Evolutionary conservation across 2,113 vertebrate species (phyloP), one percentile per base, ranked within the genome.

Genomic region (Oncorhynchus tshawytscha): DNA sequence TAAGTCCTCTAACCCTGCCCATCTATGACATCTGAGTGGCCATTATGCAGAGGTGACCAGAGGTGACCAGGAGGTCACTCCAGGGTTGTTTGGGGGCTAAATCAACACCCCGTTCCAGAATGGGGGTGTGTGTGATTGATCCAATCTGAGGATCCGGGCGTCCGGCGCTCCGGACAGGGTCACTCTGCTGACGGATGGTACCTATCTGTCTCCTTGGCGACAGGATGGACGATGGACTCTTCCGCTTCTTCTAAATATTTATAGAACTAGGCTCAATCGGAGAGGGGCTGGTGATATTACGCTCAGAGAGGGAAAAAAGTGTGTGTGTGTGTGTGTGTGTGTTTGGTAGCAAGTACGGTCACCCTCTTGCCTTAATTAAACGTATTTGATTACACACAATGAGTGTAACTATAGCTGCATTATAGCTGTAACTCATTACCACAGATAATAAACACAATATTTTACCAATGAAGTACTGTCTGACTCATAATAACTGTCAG

Each of bases 211-310:
- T 91, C 87, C 84, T 74, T 84, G 80, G 85, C 86, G 89, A 91
- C 90, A 90, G 87, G 68, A 82, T 62, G 85, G 82, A 86, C 85
- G 84, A 49, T 80, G 84, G 86, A 90, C 88, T 85, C 86, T 89
- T 91, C 90, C 82, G 82, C 82, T 91, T 89, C 87, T 83, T 90
- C 87, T 88, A 92, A 92, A 92, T 92, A 92, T 92, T 92, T 92
- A 92, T 86, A 90, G 75, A 90, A 81, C 2, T 6, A 27, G 27
- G 27, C 51, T 89, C 87, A 89, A 89, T 91, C 80, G 73, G 71
- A 75, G 79, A 72, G 78, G 72, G 81, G 74, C 76, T 65, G 67
- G 29, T 68, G 79, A 67, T 77, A 71, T 81, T 87, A 81, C 8
- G n/a, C 20, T 22, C 60, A 22, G 60, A 24, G 7, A 9, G 20